Evolutionary conservation across 2,113 vertebrate species (phyloP).

Genomic region (Ornithorhynchus anatinus): DNA sequence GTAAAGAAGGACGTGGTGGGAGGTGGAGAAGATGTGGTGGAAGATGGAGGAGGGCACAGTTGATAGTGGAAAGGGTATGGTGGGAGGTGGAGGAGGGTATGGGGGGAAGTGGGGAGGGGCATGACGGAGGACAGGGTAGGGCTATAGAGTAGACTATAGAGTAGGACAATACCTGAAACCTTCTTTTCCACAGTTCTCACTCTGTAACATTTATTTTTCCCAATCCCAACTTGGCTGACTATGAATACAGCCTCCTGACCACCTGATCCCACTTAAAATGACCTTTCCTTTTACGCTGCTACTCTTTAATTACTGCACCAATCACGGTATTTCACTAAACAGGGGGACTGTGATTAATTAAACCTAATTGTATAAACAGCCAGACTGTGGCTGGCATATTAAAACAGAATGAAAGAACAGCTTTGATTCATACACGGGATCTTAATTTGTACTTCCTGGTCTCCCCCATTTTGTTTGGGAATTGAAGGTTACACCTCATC

Average conservation of each 20-base stretch:
- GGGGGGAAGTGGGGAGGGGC: too few species aligned
- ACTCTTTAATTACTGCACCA: constrained; percentile 53
- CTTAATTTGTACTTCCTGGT: constrained; percentile 34
- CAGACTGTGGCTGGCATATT: constrained; percentile 43
- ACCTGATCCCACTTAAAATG: constrained; percentile 14
- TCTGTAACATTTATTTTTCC: too few species aligned
- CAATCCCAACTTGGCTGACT: too few species aligned
- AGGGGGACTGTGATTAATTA: constrained; percentile 45
- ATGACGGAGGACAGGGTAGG: too few species aligned
- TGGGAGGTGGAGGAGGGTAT: too few species aligned
- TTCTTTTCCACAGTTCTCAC: too few species aligned
- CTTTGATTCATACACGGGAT: constrained; percentile 35
- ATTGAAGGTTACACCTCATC: constrained; percentile 28
- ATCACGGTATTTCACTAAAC: constrained; percentile 46
- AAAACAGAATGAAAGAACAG: constrained; percentile 36
- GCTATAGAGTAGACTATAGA: too few species aligned
- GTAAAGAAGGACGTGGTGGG: too few species aligned
- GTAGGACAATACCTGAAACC: too few species aligned
- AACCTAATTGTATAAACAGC: constrained; percentile 55
- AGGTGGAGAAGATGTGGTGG: too few species aligned
- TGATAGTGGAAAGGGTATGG: too few species aligned
- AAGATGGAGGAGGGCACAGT: too few species aligned
- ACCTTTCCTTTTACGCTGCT: constrained; percentile 43
- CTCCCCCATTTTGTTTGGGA: constrained; percentile 25
- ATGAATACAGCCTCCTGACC: not conserved